These are phyloP conservation scores for Agrypnus murinus DNA, from an alignment of 2,888 invertebrate species.

Conservation along the genomic window DNA sequence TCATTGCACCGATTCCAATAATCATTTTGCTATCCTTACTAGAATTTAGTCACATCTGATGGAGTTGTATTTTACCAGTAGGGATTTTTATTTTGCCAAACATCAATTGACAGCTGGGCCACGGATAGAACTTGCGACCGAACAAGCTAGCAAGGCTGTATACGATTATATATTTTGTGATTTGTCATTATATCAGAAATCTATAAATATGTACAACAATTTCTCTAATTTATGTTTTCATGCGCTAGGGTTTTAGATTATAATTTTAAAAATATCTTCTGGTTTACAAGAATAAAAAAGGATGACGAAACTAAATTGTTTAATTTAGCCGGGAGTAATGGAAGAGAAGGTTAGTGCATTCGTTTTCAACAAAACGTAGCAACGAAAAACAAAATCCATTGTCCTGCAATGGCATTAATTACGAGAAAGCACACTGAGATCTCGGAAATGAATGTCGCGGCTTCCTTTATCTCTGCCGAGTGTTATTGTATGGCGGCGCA, in stretches of 20 bases:
- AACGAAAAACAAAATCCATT: constrained; percentile 61
- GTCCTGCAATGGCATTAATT: constrained; percentile 67
- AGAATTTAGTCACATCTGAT: too few species aligned
- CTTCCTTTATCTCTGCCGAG: constrained; percentile 65
- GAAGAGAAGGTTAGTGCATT: constrained; percentile 23
- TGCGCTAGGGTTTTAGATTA: neutral
- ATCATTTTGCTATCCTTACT: too few species aligned
- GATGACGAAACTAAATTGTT: constrained; percentile 18
- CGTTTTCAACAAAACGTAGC: constrained; percentile 43
- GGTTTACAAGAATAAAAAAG: too few species aligned
- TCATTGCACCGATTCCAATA: too few species aligned
- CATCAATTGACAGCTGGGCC: too few species aligned
- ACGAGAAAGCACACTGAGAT: constrained; percentile 61
- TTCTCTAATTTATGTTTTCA: neutral
- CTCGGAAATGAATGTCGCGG: constrained; percentile 69
- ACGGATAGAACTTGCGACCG: too few species aligned
- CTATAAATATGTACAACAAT: too few species aligned
- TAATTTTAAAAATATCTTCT: neutral
- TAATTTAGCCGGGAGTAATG: constrained; percentile 37
- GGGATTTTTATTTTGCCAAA: too few species aligned
- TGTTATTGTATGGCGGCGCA: constrained; percentile 55
- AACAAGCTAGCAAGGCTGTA: too few species aligned
- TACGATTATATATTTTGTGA: too few species aligned
- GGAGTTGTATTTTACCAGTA: too few species aligned
- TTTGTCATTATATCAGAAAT: too few species aligned